Percentiles rank a stretch among this genome's conserved stretches.
Conservation (phyloP, 2,888 invertebrate genomes). For the Nysson spinosus region DNA sequence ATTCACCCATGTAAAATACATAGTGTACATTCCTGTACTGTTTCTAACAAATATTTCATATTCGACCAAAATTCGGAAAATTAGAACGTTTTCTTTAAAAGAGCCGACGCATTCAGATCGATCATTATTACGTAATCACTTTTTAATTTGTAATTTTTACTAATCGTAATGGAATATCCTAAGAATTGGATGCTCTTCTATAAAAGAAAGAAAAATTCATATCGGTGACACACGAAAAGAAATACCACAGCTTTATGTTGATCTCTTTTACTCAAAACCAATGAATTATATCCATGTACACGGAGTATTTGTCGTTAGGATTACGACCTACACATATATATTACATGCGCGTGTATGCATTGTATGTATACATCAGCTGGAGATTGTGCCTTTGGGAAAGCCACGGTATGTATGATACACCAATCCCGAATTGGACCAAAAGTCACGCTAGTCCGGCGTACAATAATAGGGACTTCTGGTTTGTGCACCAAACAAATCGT, state of each 20-base stretch:
- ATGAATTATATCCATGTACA: neutral
- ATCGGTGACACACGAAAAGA: too few relatives aligned
- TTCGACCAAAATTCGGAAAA: too few relatives aligned
- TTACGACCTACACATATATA: constrained; percentile 34
- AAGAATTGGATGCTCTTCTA: too few relatives aligned
- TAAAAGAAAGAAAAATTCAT: too few relatives aligned
- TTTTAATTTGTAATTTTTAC: too few relatives aligned
- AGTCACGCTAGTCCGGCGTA: constrained; percentile 31
- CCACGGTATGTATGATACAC: constrained; percentile 54
- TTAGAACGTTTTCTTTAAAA: too few relatives aligned
- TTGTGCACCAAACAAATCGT: too few relatives aligned
- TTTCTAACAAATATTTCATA: constrained; percentile 1
- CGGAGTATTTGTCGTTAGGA: constrained; percentile 10
- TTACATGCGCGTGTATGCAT: constrained; percentile 30
- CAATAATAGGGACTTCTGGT: neutral
- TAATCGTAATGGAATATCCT: too few relatives aligned
- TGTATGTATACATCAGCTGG: constrained; percentile 39
- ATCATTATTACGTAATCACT: too few relatives aligned
- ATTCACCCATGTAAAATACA: neutral
- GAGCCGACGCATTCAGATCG: too few relatives aligned
- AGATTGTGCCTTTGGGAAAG: constrained; percentile 40
- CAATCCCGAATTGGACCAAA: constrained; percentile 46
- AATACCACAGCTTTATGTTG: too few relatives aligned
- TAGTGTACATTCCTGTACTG: neutral
- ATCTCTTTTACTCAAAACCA: constrained; percentile 27